Conservation (phyloP, 2,888 invertebrate species). For the Ptilodon capucinus region DNA sequence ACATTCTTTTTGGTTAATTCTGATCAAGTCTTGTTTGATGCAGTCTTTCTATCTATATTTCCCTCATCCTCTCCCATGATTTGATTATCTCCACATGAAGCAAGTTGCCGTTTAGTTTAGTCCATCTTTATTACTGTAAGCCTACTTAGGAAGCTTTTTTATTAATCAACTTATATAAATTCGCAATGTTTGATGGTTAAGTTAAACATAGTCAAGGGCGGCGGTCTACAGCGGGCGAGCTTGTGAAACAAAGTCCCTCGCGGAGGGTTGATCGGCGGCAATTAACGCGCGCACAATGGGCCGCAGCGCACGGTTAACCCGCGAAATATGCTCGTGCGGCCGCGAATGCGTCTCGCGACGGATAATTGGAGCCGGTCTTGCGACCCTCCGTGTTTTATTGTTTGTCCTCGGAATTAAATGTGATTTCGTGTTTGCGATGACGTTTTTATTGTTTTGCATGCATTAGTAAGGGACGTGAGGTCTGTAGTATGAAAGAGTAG, state of each 20-base stretch:
- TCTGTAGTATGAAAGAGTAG: background rate
- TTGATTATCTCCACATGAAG: too few relatives aligned
- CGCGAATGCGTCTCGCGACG: conserved; percentile 23
- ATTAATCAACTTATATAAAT: background rate
- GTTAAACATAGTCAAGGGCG: conserved; percentile 7
- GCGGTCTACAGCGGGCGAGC: conserved; percentile 13
- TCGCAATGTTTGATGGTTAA: background rate
- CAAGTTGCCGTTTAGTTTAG: too few relatives aligned
- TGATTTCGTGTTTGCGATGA: conserved; percentile 5
- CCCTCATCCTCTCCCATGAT: too few relatives aligned
- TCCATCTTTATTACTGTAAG: too few relatives aligned
- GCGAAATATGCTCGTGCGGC: conserved; percentile 51
- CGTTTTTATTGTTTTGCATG: conserved; percentile 2
- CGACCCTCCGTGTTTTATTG: conserved; percentile 17
- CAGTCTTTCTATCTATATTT: too few relatives aligned
- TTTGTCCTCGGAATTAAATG: conserved; percentile 30
- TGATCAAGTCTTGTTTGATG: too few relatives aligned
- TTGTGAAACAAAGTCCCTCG: conserved; percentile 22
- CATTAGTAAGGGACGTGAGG: background rate
- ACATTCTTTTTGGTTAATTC: background rate
- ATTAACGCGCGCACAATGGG: conserved; percentile 39
- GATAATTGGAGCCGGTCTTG: conserved; percentile 26
- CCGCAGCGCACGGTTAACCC: conserved; percentile 39
- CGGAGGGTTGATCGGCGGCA: conserved; percentile 37
- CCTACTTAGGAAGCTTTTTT: too few relatives aligned